Evolutionary conservation across 2,797 vertebrate genomes (phyloP).

Genomic region (Esox masquinongy): DNA sequence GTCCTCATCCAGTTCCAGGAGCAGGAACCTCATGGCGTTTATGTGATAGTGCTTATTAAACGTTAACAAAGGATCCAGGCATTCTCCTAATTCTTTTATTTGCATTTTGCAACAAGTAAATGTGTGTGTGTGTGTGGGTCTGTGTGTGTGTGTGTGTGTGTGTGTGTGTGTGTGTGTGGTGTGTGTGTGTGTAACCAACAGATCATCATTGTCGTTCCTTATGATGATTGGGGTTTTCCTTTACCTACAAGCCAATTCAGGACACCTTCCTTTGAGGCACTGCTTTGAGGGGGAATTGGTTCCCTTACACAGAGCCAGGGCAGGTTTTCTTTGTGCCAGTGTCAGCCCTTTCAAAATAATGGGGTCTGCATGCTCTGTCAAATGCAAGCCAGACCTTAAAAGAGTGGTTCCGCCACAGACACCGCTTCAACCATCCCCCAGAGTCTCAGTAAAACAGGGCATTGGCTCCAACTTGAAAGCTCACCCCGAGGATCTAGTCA

Average conservation of each 20-base stretch:
- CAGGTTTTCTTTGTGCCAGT: neutral
- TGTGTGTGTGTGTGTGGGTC: neutral
- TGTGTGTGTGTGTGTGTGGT: neutral
- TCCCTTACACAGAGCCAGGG: neutral
- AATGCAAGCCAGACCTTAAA: constrained; percentile 33
- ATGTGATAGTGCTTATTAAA: neutral
- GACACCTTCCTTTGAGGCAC: neutral
- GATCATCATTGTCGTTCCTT: neutral
- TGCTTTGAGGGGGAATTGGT: neutral
- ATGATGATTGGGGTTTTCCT: neutral
- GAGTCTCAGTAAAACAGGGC: constrained; percentile 38
- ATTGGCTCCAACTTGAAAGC: constrained; percentile 28
- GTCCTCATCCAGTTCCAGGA: neutral
- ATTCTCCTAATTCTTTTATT: neutral
- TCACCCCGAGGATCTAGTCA: neutral
- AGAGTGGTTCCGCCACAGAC: neutral
- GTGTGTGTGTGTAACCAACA: neutral
- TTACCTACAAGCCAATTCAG: neutral
- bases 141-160: too few species aligned
- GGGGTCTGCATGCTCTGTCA: constrained; percentile 19
- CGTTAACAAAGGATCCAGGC: neutral
- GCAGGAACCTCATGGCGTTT: neutral
- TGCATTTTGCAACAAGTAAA: neutral
- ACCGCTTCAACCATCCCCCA: constrained; percentile 27
- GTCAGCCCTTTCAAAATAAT: neutral